phyloP scores from a whole-genome alignment of 2,888 invertebrate species.

The Nomada fabriciana region DNA sequence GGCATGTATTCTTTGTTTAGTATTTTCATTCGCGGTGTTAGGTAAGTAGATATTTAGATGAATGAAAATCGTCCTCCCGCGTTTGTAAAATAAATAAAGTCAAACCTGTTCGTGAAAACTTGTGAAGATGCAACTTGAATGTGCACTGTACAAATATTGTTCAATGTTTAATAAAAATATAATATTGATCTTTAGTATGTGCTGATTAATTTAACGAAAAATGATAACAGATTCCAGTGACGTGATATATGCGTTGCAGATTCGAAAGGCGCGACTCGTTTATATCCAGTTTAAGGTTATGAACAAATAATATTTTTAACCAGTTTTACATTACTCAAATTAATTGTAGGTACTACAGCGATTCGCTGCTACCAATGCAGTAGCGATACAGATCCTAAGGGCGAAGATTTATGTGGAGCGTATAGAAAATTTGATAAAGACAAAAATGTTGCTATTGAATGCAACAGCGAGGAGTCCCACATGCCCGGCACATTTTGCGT shows the following conservation, averaged over 20 bases:
- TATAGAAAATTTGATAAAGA: conserved; percentile 93
- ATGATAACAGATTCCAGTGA: too few relatives aligned
- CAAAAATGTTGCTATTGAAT: conserved; percentile 95
- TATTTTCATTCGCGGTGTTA: conserved; percentile 44
- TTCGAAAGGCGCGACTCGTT: background rate
- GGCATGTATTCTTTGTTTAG: conserved; percentile 25
- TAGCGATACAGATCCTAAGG: conserved; percentile 92
- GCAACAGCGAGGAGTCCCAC: conserved; percentile 96
- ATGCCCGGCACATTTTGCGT: conserved; percentile 98
- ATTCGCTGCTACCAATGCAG: conserved; percentile 98
- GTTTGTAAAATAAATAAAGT: too few relatives aligned
- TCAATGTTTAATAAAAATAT: too few relatives aligned
- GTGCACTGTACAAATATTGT: too few relatives aligned
- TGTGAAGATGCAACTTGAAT: too few relatives aligned
- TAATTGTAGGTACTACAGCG: conserved; percentile 83
- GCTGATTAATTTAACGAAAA: too few relatives aligned
- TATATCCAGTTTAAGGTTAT: conserved; percentile 38
- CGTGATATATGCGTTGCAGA: background rate
- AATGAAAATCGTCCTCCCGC: background rate
- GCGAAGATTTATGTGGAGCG: conserved; percentile 95
- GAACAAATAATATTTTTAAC: background rate
- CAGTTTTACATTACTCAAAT: background rate
- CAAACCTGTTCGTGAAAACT: too few relatives aligned
- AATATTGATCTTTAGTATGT: too few relatives aligned
- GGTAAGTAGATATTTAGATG: conserved; percentile 60